Evolutionary conservation across 2,888 invertebrate species (phyloP).

Genomic region (Eumerus sabulonum): DNA sequence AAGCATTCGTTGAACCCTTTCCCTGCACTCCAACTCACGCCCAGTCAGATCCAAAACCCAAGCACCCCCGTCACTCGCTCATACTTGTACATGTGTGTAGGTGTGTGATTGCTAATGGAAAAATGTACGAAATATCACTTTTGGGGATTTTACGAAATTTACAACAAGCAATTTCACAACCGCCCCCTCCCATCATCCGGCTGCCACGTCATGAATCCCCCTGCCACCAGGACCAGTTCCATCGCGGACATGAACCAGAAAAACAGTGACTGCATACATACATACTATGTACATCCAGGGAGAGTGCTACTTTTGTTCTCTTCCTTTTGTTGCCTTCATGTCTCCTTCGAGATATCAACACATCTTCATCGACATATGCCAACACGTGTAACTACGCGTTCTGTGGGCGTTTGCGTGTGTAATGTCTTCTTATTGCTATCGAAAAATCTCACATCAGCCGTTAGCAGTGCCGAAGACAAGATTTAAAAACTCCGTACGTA

Average conservation of each 20-base stretch:
- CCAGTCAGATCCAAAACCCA: too few species aligned
- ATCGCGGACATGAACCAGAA: slow-evolving; percentile 25
- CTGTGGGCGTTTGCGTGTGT: slow-evolving; percentile 12
- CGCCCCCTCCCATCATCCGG: neutral
- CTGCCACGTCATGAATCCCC: too few species aligned
- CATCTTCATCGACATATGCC: slow-evolving; percentile 44
- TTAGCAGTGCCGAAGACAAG: slow-evolving; percentile 62
- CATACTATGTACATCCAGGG: neutral
- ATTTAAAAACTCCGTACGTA: slow-evolving; percentile 65
- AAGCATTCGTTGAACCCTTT: slow-evolving; percentile 51
- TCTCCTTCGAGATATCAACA: slow-evolving; percentile 57
- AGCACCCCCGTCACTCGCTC: slow-evolving; percentile 1
- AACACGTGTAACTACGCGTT: slow-evolving; percentile 17
- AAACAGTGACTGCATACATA: slow-evolving; percentile 20
- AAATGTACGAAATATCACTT: slow-evolving; percentile 66
- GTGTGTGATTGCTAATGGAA: slow-evolving; percentile 56
- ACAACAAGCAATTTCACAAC: slow-evolving; percentile 51
- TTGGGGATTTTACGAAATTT: slow-evolving; percentile 65
- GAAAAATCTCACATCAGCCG: slow-evolving; percentile 61
- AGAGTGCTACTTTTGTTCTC: slow-evolving; percentile 38
- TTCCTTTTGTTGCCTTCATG: slow-evolving; percentile 12
- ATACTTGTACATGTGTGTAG: slow-evolving; percentile 40
- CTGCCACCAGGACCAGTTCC: slow-evolving; percentile 6
- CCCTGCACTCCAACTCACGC: too few species aligned
- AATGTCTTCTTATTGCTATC: slow-evolving; percentile 60